phyloP scores from a whole-genome alignment of 1,140 invertebrate genomes.

The Lepidurus couesii region DNA sequence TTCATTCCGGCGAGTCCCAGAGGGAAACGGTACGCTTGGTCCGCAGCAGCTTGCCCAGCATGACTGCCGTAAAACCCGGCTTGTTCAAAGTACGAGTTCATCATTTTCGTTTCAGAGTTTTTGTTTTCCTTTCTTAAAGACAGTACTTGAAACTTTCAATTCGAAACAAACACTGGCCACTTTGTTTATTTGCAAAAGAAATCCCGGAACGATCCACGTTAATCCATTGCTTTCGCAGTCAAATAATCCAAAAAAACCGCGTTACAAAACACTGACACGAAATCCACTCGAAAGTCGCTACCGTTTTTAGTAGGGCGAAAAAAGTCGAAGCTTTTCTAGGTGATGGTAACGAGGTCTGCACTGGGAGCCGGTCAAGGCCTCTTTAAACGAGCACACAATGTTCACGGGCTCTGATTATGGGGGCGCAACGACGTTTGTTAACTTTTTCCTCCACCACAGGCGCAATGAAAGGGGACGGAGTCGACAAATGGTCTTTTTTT shows the following conservation, averaged over 20 bases:
- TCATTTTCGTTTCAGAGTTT: slow-evolving; percentile 46
- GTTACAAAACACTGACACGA: background rate
- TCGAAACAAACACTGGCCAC: background rate
- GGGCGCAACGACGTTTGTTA: slow-evolving; percentile 17
- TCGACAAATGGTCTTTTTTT: slow-evolving; percentile 9
- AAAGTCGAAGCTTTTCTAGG: background rate
- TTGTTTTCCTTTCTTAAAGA: background rate
- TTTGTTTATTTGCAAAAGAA: background rate
- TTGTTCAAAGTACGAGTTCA: slow-evolving; percentile 95
- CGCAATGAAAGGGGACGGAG: slow-evolving; percentile 13
- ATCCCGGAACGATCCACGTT: no score
- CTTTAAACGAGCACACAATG: slow-evolving; percentile 15
- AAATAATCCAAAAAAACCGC: no score
- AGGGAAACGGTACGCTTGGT: slow-evolving; percentile 64
- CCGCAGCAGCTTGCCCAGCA: slow-evolving; percentile 54
- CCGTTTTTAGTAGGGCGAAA: background rate
- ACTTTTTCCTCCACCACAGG: slow-evolving; percentile 21
- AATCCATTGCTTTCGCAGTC: no score
- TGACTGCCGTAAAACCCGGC: slow-evolving; percentile 86
- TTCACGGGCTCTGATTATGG: slow-evolving; percentile 17
- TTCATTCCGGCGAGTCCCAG: slow-evolving; percentile 55
- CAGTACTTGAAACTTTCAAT: background rate
- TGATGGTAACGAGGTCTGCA: background rate
- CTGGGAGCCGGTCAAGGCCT: slow-evolving; percentile 12
- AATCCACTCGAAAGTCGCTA: background rate